Evolutionary conservation across 2,888 invertebrate species (phyloP), one percentile per base, ranked within the genome.

Genomic region (Lasioglossum pauxillum): DNA sequence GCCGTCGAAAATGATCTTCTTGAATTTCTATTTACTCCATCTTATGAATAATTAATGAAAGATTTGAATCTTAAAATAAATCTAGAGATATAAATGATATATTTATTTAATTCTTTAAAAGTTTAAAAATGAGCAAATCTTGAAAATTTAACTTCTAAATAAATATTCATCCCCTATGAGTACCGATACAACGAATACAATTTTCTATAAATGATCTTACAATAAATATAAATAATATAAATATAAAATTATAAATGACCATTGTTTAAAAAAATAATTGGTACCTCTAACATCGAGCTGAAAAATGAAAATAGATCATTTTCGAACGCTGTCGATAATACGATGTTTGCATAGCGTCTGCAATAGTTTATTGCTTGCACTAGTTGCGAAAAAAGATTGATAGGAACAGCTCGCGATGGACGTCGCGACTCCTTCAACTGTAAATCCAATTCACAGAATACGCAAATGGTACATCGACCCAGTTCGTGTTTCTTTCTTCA

Each of bases 401-500:
- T 8, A 69, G 27, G 10, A 31, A 16, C 35, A n/a, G 69, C 23
- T 49, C 14, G 35, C 4, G 57, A 5, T 12, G n/a, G n/a, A 16
- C 14, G 38, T 77, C 38, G 53, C 38, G n/a, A 19, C 53, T 53
- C 16, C 53, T 53, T 35, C 69, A 44, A 83, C 76, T 49, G 72
- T 23, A 35, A 67, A 57, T 83, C 53, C 46, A 44, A 80, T 84
- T 23, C 60, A 72, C 78, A 44, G 46, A 73, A 73, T 49, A 76
- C 46, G 35, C 76, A n/a, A 84, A 72, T 71, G 64, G 57, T 60
- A 57, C 67, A 16, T 60, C 53, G 86, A 85, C 85, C 85, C 75
- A 88, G 38, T 86, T 87, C 27, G n/a, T 38, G n/a, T 67, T 76
- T 80, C 77, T 73, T 84, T 78, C 60, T 64, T 83, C 64, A 82